Evolutionary conservation across 2,888 invertebrate species (phyloP), one percentile per base, ranked within the genome.

Genomic region (Silvanus unidentatus): DNA sequence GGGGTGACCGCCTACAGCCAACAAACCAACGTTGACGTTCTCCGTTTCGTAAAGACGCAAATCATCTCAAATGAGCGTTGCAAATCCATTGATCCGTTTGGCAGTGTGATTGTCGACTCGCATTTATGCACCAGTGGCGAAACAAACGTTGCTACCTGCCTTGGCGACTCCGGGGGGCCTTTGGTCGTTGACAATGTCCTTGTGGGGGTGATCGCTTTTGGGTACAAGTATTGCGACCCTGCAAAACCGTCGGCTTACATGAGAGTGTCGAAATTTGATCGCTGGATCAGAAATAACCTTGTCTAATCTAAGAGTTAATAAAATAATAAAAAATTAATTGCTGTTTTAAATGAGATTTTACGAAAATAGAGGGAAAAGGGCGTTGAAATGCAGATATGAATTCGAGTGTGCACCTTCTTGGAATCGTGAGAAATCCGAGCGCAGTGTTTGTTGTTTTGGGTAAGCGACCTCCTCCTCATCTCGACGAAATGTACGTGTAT

Each of bases 161-260:
- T 44, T 11, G 58, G 56, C 0, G 58, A 58, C 30, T 51, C 51
- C 1, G 58, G 58, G 2, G 56, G 58, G 10, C 55, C 58, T 16
- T 38, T 58, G 9, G 48, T 49, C 3, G 48, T 48, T 2, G 28
- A 54, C 13, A 50, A 48, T 6, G 42, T 48, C 8, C 58, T 54
- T 43, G 49, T 57, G 5, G 57, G 58, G 6, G 22, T 57, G 5
- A 52, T 48, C 2, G 55, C 58, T 2, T 58, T 58, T 32, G 55
- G 54, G 13, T 42, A 44, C 16, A 37, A n/a, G 6, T 39, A 44
- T 14, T 58, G 57, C 30, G 36, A 44, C 22, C 39, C 42, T 2
- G 51, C 54, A 9, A 49, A 43, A 40, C 58, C 58, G 0, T 52
- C 58, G 1, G 53, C 54, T 2, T 58, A 52, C 12, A 52, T 54